Conservation (phyloP, 37 sponge, comb jelly and placozoan genomes). For the Ianthella basta region DNA sequence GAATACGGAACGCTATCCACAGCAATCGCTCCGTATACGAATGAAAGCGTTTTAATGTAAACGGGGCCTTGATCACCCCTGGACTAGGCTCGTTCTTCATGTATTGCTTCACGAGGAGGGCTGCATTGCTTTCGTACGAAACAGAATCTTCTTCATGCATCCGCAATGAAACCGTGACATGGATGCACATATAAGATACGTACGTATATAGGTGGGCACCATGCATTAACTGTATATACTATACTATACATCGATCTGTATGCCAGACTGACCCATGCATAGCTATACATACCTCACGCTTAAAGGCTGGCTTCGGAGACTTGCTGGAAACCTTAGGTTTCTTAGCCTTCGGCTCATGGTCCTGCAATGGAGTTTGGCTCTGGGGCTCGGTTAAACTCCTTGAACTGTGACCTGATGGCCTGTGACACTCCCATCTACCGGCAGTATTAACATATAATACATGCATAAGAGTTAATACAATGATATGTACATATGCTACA, state of each 20-base stretch:
- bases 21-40: too few relatives aligned
- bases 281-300: neutral
- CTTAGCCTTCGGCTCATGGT: too few relatives aligned
- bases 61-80: neutral
- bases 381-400: neutral
- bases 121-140: neutral
- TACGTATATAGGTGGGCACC: too few relatives aligned
- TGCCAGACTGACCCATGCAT: neutral
- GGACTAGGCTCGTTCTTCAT: neutral
- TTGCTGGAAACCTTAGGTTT: neutral
- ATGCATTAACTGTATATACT: neutral
- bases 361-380: neutral
- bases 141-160: too few relatives aligned
- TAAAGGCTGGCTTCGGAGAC: neutral
- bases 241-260: neutral
- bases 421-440: neutral
- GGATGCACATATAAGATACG: too few relatives aligned
- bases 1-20: too few relatives aligned
- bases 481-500: neutral
- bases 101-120: neutral
- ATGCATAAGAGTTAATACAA: neutral
- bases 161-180: too few relatives aligned
- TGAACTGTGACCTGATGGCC: slow-evolving; percentile 1
- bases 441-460: neutral
- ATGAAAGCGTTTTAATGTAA: too few relatives aligned